Percentiles rank a stretch among this genome's conserved stretches.
Evolutionary conservation across 2,888 invertebrate genomes (phyloP).

Genomic region (Aspidiotus destructor): DNA sequence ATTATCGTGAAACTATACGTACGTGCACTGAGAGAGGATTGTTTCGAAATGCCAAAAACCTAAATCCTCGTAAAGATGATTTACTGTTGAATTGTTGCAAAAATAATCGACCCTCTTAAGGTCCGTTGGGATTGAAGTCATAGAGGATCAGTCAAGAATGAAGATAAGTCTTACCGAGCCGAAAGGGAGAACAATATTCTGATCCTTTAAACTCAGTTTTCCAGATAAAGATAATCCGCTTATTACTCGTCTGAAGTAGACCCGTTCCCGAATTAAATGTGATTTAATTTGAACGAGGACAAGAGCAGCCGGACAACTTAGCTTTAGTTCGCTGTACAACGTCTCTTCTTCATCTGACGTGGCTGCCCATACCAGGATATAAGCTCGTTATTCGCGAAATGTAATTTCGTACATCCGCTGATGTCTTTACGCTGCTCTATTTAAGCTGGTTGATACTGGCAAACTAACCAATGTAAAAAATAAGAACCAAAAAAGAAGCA

Average conservation of each 20-base stretch:
- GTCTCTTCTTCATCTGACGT: too few relatives aligned
- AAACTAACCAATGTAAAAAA: too few relatives aligned
- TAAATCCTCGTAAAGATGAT: background rate
- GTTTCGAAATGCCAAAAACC: too few relatives aligned
- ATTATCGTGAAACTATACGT: too few relatives aligned
- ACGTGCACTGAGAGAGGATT: too few relatives aligned
- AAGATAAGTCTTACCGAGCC: conserved; percentile 18
- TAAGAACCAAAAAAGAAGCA: too few relatives aligned
- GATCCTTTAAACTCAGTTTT: conserved; percentile 28
- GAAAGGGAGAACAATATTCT: conserved; percentile 17
- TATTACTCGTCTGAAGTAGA: conserved; percentile 27
- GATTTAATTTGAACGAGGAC: conserved; percentile 23
- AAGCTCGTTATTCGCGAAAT: too few relatives aligned
- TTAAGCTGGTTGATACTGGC: too few relatives aligned
- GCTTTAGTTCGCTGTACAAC: background rate
- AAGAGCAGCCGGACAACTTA: conserved; percentile 15
- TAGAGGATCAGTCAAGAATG: conserved; percentile 28
- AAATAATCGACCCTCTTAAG: background rate
- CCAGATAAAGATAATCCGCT: conserved; percentile 32
- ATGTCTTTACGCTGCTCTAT: too few relatives aligned
- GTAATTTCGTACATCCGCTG: too few relatives aligned
- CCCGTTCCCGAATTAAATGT: conserved; percentile 27
- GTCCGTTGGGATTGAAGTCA: conserved; percentile 28
- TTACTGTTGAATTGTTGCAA: background rate
- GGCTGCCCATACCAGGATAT: too few relatives aligned